Percentiles rank a stretch among this genome's conserved stretches.
Conservation (phyloP, 1,140 invertebrate genomes). For the Teleogryllus occipitalis region DNA sequence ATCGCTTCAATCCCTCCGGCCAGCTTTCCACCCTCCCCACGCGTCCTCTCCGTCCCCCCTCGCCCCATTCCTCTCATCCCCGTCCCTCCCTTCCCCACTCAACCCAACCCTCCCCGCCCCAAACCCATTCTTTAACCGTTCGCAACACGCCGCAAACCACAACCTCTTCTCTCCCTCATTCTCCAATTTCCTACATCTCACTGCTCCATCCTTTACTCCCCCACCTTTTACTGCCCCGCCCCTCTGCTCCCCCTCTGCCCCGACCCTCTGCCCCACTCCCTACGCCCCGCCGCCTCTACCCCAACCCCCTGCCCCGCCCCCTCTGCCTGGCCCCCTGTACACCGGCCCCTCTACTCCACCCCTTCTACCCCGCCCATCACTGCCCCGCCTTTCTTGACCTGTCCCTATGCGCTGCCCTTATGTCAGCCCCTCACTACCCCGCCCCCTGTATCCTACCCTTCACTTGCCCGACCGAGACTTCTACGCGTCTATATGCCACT, state of each 20-base stretch:
- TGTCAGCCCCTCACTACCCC: no score
- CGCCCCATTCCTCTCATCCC: background rate
- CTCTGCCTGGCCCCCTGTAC: no score
- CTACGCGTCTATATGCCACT: no score
- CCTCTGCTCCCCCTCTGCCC: no score
- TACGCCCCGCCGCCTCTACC: no score
- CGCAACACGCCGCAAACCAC: background rate
- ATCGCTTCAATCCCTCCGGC: background rate
- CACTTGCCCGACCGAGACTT: no score
- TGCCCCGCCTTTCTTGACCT: no score
- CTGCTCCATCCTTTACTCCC: background rate
- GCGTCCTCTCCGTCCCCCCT: background rate
- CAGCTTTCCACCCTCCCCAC: background rate
- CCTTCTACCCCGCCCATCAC: background rate
- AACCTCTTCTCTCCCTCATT: background rate
- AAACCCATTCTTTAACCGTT: background rate
- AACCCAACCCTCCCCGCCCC: background rate
- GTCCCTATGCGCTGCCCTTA: no score
- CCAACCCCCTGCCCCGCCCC: no score
- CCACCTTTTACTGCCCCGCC: background rate
- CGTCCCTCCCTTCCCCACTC: background rate
- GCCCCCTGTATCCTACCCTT: no score
- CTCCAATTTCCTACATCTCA: background rate
- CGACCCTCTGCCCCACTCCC: no score
- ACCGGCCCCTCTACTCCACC: background rate